Percentiles rank a stretch among this genome's conserved stretches.
Conservation (phyloP, 2,797 vertebrate species). For the Poliocrania exsul region DNA sequence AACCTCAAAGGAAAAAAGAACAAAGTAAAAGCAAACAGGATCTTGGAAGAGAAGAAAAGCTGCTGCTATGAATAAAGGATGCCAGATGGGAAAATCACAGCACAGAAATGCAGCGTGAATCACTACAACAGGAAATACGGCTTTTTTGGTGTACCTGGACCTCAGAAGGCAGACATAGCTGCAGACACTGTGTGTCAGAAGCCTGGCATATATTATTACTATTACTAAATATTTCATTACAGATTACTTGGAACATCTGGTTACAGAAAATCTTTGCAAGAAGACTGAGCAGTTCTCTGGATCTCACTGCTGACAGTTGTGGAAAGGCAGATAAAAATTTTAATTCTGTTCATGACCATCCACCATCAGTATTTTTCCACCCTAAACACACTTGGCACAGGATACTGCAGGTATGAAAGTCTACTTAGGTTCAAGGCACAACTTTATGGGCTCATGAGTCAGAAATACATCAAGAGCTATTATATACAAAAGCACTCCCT, state of each 20-base stretch:
- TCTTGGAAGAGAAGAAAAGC: not conserved
- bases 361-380: not conserved
- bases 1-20: conserved; percentile 18
- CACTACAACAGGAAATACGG: not conserved
- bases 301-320: not conserved
- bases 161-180: not conserved
- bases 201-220: not conserved
- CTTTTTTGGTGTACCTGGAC: conserved; percentile 7
- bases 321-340: conserved; percentile 3
- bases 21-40: conserved; percentile 23
- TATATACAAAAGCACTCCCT: not conserved
- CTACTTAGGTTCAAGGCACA: not conserved
- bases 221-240: conserved; percentile 35
- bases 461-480: not conserved
- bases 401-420: not conserved
- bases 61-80: not conserved
- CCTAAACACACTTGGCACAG: not conserved
- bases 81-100: conserved; percentile 6
- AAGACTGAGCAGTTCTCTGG: not conserved
- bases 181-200: not conserved
- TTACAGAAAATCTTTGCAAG: not conserved
- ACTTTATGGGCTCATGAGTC: not conserved
- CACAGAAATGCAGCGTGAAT: not conserved
- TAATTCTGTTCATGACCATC: not conserved
- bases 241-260: not conserved